Evolutionary conservation across 2,113 vertebrate genomes (phyloP).

Genomic region (Oncorhynchus clarkii): DNA sequence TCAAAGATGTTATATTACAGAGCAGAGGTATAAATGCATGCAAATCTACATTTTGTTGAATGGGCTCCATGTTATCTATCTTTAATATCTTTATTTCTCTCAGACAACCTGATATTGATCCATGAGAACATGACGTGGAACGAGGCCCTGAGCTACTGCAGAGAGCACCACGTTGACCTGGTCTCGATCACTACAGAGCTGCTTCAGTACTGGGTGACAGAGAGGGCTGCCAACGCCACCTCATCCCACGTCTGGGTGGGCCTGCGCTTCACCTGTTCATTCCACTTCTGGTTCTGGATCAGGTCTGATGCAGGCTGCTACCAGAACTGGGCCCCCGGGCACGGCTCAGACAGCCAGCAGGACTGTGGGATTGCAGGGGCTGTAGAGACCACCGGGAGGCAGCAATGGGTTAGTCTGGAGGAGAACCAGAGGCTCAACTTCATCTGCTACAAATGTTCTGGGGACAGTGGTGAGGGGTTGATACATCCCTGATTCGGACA

Average conservation of each 20-base stretch:
- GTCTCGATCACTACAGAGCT: constrained; percentile 45
- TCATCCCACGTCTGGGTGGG: constrained; percentile 62
- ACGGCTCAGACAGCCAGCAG: constrained; percentile 40
- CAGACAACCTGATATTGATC: constrained; percentile 57
- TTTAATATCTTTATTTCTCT: not conserved
- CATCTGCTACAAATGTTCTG: constrained; percentile 50
- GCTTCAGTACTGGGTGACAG: constrained; percentile 42
- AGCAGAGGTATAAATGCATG: not conserved
- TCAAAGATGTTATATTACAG: too few relatives aligned
- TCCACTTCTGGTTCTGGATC: constrained; percentile 68
- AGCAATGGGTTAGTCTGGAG: constrained; percentile 60
- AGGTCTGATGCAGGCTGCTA: constrained; percentile 44
- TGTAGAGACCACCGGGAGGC: constrained; percentile 63
- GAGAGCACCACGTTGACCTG: constrained; percentile 53
- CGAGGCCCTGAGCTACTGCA: constrained; percentile 66
- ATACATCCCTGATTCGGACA: not conserved
- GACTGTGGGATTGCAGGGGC: constrained; percentile 55
- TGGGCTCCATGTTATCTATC: not conserved
- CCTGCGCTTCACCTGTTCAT: constrained; percentile 59
- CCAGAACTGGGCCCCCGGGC: constrained; percentile 60
- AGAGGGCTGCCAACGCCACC: constrained; percentile 37
- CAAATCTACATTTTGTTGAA: not conserved
- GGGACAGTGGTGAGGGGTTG: constrained; percentile 5
- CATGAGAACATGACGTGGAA: constrained; percentile 62
- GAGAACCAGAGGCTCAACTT: constrained; percentile 61